Evolutionary conservation across 1,140 invertebrate genomes (phyloP), one percentile per base, ranked within the genome.

Genomic region (Drosophila burlai): DNA sequence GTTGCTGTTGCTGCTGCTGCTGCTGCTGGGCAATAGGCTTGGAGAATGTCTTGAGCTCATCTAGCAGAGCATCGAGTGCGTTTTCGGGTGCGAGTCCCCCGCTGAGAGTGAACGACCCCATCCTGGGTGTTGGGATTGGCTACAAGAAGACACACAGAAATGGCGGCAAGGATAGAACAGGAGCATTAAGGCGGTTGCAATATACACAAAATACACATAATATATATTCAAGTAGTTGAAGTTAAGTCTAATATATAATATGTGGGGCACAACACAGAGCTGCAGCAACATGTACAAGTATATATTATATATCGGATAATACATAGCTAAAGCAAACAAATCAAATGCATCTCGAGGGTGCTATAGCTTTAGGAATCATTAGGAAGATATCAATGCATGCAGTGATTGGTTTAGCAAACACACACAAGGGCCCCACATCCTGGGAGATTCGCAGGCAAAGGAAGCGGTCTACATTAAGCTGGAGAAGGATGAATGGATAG

Each of bases 11-110:
- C 4, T 81, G 79, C 7, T 83, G 81, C 1, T 85, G 83, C 0
- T 86, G 83, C 57, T 90, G 86, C 67, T 90, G 85, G 71, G 85
- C 83, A 75, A 92, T 87, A 11, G 96, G 96, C 78, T 96, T 95
- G 34, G 96, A 95, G 92, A 97, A 97, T 11, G 97, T 97, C 93
- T 98, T 97, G 54, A 98, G 94, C 93, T 98, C 97, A 92, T 98
- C 97, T 97, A 98, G 93, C 96, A 98, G 93, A 96, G 97, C 96
- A 96, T 98, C 97, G 96, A 98, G 97, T 95, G 97, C 96, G 96
- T 97, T 98, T 96, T 98, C 97, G 94, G 95, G 93, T 94, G 94
- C 80, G 93, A 94, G 94, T 95, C 95, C 95, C 94, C 95, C 95
- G 94, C 95, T 94, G 95, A 95, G 81, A 94, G 93, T 74, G 94